A percentile compares a stretch with the other conserved stretches of the same genome.
phyloP scores from a whole-genome alignment of 2,797 vertebrate species.

The Liasis olivaceus region DNA sequence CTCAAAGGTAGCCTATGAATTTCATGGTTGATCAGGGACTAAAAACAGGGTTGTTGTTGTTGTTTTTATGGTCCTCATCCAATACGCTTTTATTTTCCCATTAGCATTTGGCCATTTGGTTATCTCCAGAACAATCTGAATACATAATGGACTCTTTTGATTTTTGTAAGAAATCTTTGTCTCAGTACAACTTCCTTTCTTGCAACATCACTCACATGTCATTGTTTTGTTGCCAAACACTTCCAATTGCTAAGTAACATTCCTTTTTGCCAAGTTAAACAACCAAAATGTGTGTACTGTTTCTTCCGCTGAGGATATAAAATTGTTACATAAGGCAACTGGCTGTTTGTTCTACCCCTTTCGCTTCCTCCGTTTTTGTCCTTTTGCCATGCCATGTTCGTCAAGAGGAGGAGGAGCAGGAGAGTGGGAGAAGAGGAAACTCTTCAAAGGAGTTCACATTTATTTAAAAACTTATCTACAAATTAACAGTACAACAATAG shows the following conservation, averaged over 20 bases:
- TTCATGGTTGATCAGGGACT: not conserved
- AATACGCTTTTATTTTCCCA: not conserved
- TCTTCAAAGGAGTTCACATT: not conserved
- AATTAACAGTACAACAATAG: not conserved
- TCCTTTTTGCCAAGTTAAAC: constrained; percentile 58
- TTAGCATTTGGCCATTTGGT: not conserved
- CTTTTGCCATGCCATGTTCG: constrained; percentile 16
- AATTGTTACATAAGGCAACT: constrained; percentile 39
- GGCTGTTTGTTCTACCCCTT: constrained; percentile 41
- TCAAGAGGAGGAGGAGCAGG: not conserved
- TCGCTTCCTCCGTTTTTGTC: constrained; percentile 35
- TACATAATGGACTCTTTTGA: not conserved
- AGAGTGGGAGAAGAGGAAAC: accelerated
- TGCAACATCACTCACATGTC: constrained; percentile 64
- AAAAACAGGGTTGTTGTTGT: not conserved
- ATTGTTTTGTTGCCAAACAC: constrained; percentile 68
- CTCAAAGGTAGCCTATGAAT: not conserved
- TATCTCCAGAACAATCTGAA: constrained; percentile 24
- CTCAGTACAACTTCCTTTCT: constrained; percentile 67
- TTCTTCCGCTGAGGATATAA: constrained; percentile 63
- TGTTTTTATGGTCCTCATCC: not conserved
- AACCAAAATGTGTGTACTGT: constrained; percentile 49
- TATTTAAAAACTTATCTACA: not conserved
- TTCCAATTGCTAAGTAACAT: constrained; percentile 64
- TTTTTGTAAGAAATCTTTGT: constrained; percentile 71